Conservation (phyloP, 2,113 vertebrate species). For the Oryctolagus cuniculus region DNA sequence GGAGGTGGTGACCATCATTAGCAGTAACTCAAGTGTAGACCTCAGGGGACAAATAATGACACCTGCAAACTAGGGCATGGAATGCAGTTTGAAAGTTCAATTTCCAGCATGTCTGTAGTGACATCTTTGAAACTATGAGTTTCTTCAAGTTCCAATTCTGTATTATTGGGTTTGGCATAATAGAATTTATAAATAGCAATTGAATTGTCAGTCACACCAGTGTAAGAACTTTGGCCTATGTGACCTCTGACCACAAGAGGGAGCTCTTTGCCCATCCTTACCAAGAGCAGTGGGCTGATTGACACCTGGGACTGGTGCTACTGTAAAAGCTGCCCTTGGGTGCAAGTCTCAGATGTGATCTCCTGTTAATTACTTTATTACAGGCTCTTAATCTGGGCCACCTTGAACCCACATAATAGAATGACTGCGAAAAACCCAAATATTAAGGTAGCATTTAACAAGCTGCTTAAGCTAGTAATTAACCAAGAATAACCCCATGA, state of each 20-base stretch:
- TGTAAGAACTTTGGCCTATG: neutral
- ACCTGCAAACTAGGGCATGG: neutral
- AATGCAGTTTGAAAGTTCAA: neutral
- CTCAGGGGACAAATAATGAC: neutral
- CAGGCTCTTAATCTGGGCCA: slow-evolving; percentile 41
- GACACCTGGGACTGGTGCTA: fast-evolving
- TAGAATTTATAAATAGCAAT: neutral
- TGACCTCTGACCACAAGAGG: slow-evolving; percentile 62
- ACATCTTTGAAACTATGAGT: neutral
- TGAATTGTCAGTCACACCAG: neutral
- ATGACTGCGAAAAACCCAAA: neutral
- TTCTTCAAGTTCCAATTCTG: neutral
- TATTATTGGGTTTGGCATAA: neutral
- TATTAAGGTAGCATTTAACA: slow-evolving; percentile 38
- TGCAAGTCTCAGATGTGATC: neutral
- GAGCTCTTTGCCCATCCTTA: neutral
- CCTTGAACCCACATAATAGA: slow-evolving; percentile 13
- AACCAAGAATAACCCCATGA: neutral
- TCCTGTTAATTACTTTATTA: slow-evolving; percentile 52
- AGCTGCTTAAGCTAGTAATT: neutral
- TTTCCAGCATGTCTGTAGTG: neutral
- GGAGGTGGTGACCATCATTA: neutral
- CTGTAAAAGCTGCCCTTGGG: neutral
- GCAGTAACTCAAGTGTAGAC: neutral
- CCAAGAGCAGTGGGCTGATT: neutral